These are phyloP conservation scores for Acleris emargana DNA, from an alignment of 2,888 invertebrate genomes.

Conservation along the genomic window DNA sequence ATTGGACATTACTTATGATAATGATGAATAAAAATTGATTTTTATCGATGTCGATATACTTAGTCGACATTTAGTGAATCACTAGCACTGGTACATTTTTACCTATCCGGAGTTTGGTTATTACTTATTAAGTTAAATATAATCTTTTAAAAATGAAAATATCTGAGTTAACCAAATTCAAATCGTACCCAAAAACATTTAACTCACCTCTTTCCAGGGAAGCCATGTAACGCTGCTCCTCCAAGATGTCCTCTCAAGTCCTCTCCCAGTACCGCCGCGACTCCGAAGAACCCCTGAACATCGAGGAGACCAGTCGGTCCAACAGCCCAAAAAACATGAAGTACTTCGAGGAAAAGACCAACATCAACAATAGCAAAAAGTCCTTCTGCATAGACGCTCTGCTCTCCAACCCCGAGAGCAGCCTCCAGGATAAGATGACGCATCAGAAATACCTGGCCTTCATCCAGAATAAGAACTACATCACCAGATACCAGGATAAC, in stretches of 20 bases:
- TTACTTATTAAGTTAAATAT: too few species aligned
- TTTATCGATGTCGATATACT: too few species aligned
- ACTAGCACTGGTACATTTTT: too few species aligned
- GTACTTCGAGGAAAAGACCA: constrained; percentile 73
- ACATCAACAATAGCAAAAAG: constrained; percentile 81
- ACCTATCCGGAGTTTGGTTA: too few species aligned
- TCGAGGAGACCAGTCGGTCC: constrained; percentile 70
- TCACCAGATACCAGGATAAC: constrained; percentile 70
- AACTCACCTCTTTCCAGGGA: constrained; percentile 36
- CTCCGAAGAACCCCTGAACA: constrained; percentile 63
- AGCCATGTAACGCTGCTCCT: constrained; percentile 39
- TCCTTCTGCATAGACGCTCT: constrained; percentile 96
- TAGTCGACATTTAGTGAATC: too few species aligned
- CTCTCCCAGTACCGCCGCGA: constrained; percentile 63
- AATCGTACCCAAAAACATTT: neutral
- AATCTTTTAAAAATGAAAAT: too few species aligned
- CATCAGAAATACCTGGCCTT: constrained; percentile 71
- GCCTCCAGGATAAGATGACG: constrained; percentile 62
- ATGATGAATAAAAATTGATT: too few species aligned
- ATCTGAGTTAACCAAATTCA: neutral
- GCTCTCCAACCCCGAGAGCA: constrained; percentile 84
- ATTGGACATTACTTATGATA: too few species aligned
- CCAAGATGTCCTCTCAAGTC: constrained; percentile 54
- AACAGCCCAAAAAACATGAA: constrained; percentile 74
- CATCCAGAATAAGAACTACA: constrained; percentile 74